Conservation (phyloP, 1,140 invertebrate genomes). For the Araneus ventricosus region DNA sequence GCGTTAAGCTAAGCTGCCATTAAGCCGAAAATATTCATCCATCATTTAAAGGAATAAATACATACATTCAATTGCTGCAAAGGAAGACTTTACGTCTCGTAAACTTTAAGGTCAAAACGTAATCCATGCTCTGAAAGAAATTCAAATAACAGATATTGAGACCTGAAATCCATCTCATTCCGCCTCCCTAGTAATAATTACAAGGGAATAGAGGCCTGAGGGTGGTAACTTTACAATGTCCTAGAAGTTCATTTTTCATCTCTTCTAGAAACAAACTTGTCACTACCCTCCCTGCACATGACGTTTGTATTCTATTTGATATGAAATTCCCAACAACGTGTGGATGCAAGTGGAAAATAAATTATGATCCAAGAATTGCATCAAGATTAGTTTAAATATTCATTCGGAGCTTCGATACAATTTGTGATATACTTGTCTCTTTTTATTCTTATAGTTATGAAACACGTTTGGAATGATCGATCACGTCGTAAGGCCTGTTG, state of each 20-base stretch:
- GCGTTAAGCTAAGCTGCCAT: too few species aligned
- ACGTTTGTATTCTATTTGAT: background rate
- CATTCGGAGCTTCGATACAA: background rate
- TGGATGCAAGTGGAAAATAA: background rate
- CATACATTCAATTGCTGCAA: too few species aligned
- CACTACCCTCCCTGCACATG: background rate
- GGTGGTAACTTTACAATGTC: background rate
- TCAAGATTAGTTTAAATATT: background rate
- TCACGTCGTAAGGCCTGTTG: background rate
- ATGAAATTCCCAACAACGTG: background rate
- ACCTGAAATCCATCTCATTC: background rate
- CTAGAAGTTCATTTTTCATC: constrained; percentile 5
- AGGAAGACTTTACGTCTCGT: too few species aligned
- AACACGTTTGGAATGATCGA: background rate
- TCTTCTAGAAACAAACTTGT: background rate
- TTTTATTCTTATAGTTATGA: background rate
- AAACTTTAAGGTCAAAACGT: too few species aligned
- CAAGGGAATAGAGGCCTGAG: background rate
- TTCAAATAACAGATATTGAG: too few species aligned
- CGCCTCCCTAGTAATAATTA: background rate
- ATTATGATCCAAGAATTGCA: background rate
- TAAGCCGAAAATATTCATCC: too few species aligned
- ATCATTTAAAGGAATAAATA: too few species aligned
- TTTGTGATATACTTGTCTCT: background rate
- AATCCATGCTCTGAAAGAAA: too few species aligned